These are phyloP conservation scores for Drosophila cyrtoloma DNA, from an alignment of 2,888 invertebrate genomes.

Conservation along the genomic window DNA sequence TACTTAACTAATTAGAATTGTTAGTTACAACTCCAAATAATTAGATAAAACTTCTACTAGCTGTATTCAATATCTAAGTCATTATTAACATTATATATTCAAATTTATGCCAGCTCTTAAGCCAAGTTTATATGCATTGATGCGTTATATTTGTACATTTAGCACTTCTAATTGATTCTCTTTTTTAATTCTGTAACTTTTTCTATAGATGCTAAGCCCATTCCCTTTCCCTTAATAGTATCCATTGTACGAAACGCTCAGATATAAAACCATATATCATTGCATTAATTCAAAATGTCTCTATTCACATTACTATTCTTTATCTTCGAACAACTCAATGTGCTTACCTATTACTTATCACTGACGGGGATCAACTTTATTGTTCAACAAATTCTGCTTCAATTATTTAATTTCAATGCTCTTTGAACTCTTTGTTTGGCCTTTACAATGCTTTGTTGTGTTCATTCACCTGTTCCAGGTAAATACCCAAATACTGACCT, in stretches of 20 bases:
- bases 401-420: constrained; percentile 44
- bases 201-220: not conserved
- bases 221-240: not conserved
- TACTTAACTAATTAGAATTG: not conserved
- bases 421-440: constrained; percentile 32
- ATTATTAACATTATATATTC: not conserved
- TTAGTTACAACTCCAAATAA: not conserved
- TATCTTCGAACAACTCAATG: constrained; percentile 32
- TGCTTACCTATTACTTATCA: constrained; percentile 27
- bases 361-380: constrained; percentile 29
- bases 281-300: constrained; percentile 13
- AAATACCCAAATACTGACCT: constrained; percentile 38
- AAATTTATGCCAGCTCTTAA: not conserved
- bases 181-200: not conserved
- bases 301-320: constrained; percentile 24
- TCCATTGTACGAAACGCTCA: not conserved
- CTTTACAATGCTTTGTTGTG: constrained; percentile 32
- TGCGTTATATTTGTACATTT: not conserved
- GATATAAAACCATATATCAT: constrained; percentile 43
- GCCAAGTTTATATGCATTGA: not conserved
- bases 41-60: not conserved
- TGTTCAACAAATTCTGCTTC: constrained; percentile 39
- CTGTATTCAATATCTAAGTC: not conserved
- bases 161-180: not conserved
- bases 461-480: constrained; percentile 48